Evolutionary conservation across 2,797 vertebrate genomes (phyloP), one percentile per base, ranked within the genome.

Genomic region (Manis pentadactyla): DNA sequence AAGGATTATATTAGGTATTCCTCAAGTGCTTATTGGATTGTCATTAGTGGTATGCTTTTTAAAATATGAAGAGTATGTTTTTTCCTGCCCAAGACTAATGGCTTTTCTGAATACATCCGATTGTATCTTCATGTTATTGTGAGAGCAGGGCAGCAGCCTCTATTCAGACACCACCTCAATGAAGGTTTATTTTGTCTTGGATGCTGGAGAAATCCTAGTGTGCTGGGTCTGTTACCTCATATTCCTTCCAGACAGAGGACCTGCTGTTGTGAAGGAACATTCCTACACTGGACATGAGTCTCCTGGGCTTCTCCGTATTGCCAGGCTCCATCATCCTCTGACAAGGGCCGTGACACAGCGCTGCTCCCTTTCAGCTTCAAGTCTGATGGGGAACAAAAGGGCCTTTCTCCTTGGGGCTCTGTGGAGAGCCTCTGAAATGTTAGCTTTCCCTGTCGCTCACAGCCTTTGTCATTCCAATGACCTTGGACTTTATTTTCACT

Each of bases 221-320:
- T 23, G 1, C 95, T 34, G 95, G 68, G 95, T 96, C 95, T 34
- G 37, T 98, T 97, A 87, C 97, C 98, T 98, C 98, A 90, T 86
- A 93, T 95, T 95, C 97, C 97, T 2, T 90, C 91, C 97, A 98
- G 85, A 99, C 98, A 99, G 98, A 98, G 97, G 94, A 68, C 59
- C 96, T 95, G 98, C 98, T 99, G 98, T 98, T 98, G 97, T 97
- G 92, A 94, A 88, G 97, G 96, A 98, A 64, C 98, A 97, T 98
- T 98, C 98, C 98, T 98, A 53, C 96, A 63, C 92, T 95, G 94
- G 85, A 96, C 98, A 68, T 31, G 59, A 34, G 97, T 98, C 98
- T 97, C 98, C 98, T 96, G 97, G 98, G 98, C 97, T 83, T 96
- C 31, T 86, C 82, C 17, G 2, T 93, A 15, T 86, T 98, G 98